Evolutionary conservation across 2,113 vertebrate species (phyloP), one percentile per base, ranked within the genome.

Genomic region (Oreotrochilus melanogaster): DNA sequence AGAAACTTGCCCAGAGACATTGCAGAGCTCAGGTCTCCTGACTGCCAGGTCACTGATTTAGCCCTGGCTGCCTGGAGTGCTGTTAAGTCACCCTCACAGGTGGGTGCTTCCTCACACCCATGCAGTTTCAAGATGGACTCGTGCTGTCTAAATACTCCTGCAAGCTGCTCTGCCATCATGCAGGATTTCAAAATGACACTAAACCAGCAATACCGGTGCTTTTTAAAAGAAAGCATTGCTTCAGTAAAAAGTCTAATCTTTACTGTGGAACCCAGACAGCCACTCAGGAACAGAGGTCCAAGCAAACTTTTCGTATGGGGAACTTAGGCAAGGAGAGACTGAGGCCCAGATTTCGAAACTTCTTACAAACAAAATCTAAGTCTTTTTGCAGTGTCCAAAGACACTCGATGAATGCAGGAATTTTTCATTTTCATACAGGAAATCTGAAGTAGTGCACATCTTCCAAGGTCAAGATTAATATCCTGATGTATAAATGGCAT

Each of bases 1-100:
- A 62, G 21, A 81, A 23, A 22, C 39, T 56, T 50, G 33, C 31
- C 33, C 72, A 54, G 37, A 19, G 48, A 39, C 39, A 30, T 18
- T 21, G 48, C 15, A 78, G 57, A 37, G 9, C 14, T 24, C 51
- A 30, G 10, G 30, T 78, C 50, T 81, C 39, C 45, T 57, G n/a
- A 21, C 5, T 53, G 42, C 25, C 66, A 42, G 7, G 15, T 72
- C 23, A 89, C 47, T 72, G 47, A 22, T 64, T 72, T 25, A 51
- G 53, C 13, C 43, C 37, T 39, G 24, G 45, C 27, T 78, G 48
- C 60, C n/a, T 74, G 0, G 1, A 74, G 14, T 18, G 21, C 14
- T 1, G 3, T 1, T 1, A 1, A 39, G 14, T 39, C 53, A 80
- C 12, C 18, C 45, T 39, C 39, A 64, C 2, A 8, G 13, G 54